Base-by-base conservation (phyloP, 2,888 invertebrate genomes). In the Nasonovia ribisnigri region DNA sequence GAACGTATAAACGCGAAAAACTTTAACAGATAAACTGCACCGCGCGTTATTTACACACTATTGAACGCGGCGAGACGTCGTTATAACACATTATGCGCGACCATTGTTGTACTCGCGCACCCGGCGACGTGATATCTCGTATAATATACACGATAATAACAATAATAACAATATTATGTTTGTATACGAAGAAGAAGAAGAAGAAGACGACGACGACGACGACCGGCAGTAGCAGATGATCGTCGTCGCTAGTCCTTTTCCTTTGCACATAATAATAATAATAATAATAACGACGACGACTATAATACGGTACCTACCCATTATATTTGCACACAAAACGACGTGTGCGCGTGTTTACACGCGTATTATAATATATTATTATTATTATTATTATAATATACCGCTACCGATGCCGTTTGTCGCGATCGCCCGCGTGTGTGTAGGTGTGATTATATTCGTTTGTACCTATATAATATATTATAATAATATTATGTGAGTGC, bases 311-410 rank as follows among this genome's bases (percentile, higher is more conserved):
- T 36, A 36, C n/a, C 67, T 42, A 77, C 8, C 77, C 24, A 77
- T 36, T 77, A 77, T 77, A 87, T 92, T 92, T 36, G 92, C 92
- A n/a, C 60, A 92, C 91, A 91, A 91, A 84, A 57, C 91, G 84
- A 42, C 91, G 42, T 54, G 84, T 91, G 84, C 91, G 57, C 86
- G 91, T 92, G 91, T 92, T 92, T 92, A 57, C 51, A 46, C 16
- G 57, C 10, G 77, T 77, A 20, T 77, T 42, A 77, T 36, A 36
- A 77, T 77, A 36, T 36, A 54, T 43, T 29, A 91, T 84, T 43
- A 51, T 43, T 42, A 84, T 84, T 51, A 88, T 54, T 77, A 77
- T 36, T 36, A 36, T 77, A 29, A 20, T 36, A 88, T 46, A 54
- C 88, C 88, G 88, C 88, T 24, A 36, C 51, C 36, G 88, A 86